phyloP scores from a whole-genome alignment of 2,797 vertebrate species.

The Lates japonicus region DNA sequence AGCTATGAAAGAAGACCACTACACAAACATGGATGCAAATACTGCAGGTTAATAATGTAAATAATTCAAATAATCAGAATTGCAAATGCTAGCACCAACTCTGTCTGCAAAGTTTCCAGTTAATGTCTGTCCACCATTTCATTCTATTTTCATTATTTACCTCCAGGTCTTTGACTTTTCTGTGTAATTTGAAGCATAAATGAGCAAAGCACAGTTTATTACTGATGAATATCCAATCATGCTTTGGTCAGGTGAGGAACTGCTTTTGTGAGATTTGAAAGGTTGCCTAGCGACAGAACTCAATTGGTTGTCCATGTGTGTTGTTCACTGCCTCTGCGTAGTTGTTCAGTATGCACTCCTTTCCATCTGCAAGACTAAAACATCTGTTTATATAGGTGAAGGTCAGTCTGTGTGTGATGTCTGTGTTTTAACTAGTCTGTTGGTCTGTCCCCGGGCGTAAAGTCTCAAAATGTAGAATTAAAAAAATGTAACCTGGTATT shows the following conservation, averaged over 20 bases:
- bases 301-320: constrained; percentile 2
- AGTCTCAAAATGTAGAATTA: not conserved
- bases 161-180: no score
- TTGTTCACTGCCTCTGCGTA: not conserved
- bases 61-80: not conserved
- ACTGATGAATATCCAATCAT: not conserved
- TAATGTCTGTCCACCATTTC: no score
- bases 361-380: constrained; percentile 5
- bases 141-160: no score
- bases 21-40: not conserved
- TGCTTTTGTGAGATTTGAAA: not conserved
- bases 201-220: not conserved
- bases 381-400: constrained; percentile 15
- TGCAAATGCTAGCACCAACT: no score
- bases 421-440: not conserved
- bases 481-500: not conserved
- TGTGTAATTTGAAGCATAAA: not conserved
- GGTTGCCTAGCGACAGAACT: not conserved
- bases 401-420: constrained; percentile 9
- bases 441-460: no score
- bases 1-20: no score
- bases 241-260: not conserved
- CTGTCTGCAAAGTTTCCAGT: not conserved
- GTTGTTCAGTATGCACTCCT: not conserved
- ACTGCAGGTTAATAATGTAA: not conserved